Conservation (phyloP, 2,797 vertebrate genomes). For the Acanthornis magna region DNA sequence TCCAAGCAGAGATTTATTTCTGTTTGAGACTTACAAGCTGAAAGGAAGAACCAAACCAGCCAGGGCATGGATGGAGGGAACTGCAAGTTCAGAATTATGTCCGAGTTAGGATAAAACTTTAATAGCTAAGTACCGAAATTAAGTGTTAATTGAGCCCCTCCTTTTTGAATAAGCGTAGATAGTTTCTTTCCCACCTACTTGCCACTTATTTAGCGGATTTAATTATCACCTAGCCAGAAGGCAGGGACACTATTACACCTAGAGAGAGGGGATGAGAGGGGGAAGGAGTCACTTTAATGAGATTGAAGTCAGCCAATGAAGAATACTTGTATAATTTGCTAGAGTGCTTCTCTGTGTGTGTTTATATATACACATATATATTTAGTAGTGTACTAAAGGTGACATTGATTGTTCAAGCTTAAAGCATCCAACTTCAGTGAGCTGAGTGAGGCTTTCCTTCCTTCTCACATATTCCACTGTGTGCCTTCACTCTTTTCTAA, state of each 20-base stretch:
- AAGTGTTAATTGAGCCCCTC: constrained; percentile 61
- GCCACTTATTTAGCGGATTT: constrained; percentile 24
- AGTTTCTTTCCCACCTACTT: constrained; percentile 34
- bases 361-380: not conserved
- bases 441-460: not conserved
- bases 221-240: constrained; percentile 62
- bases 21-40: not conserved
- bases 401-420: not conserved
- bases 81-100: not conserved
- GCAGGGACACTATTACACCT: constrained; percentile 37
- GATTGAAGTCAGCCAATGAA: constrained; percentile 26
- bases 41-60: not conserved
- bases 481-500: not conserved
- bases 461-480: not conserved
- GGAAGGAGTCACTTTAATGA: constrained; percentile 19
- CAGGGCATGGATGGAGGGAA: not conserved
- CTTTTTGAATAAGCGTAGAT: constrained; percentile 37
- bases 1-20: not conserved
- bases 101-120: not conserved
- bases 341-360: not conserved
- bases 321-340: constrained; percentile 15
- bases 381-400: constrained; percentile 14
- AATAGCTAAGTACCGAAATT: not conserved
- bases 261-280: constrained; percentile 8
- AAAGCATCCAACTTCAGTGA: not conserved